phyloP scores from a whole-genome alignment of 2,113 vertebrate species.

The Cichladusa arquata region DNA sequence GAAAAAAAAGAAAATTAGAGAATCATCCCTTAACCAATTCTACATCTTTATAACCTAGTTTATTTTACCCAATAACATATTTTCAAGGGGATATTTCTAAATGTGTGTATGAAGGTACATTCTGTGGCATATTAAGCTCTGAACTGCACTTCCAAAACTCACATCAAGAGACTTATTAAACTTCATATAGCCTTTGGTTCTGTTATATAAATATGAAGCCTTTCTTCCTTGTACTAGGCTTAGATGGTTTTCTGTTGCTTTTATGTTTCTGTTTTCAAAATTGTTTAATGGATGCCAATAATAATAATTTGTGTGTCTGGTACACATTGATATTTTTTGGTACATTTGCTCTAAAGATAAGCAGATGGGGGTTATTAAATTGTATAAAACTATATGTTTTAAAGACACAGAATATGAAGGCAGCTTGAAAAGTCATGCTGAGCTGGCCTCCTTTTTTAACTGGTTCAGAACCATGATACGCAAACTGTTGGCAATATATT shows the following conservation, averaged over 20 bases:
- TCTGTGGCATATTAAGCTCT: not conserved
- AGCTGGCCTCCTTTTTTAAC: not conserved
- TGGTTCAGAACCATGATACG: not conserved
- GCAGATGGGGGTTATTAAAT: conserved; percentile 42
- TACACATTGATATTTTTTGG: conserved; percentile 29
- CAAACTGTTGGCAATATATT: not conserved
- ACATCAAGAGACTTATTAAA: conserved; percentile 34
- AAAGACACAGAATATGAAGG: not conserved
- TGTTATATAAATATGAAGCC: not conserved
- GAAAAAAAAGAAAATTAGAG: fast-evolving
- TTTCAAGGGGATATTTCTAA: not conserved
- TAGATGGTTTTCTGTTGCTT: conserved; percentile 4
- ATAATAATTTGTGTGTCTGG: conserved; percentile 36
- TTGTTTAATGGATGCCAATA: not conserved
- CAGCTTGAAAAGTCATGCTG: conserved; percentile 11
- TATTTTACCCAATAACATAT: not conserved
- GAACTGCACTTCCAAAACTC: conserved; percentile 2
- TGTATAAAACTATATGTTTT: conserved; percentile 17
- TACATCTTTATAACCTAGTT: not conserved
- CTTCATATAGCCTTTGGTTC: conserved; percentile 17
- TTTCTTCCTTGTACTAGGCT: conserved; percentile 13
- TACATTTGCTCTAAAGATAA: conserved; percentile 52
- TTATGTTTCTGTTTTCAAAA: conserved; percentile 49
- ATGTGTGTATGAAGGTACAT: not conserved
- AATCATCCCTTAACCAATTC: not conserved